Evolutionary conservation across 2,888 invertebrate species (phyloP), one percentile per base, ranked within the genome.

Genomic region (Molorchus minor): DNA sequence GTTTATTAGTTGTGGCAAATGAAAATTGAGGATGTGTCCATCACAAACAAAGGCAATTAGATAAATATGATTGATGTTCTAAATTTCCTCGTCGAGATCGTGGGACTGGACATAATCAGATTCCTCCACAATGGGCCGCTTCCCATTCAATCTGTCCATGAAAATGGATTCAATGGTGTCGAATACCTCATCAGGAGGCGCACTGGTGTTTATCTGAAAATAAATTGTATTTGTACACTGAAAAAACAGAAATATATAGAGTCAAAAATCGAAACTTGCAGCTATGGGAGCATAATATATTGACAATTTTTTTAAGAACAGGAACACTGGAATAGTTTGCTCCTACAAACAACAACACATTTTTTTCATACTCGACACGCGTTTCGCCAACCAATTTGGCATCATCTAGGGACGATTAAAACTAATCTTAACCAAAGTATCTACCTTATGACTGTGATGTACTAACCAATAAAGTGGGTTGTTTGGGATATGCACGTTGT

Each of bases 191-290:
- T 63, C 58, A 0, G 62, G 54, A 1, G 45, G 30, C n/a, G 54
- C 58, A 17, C 57, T 62, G 10, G 66, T 63, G 38, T 64, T 64
- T 15, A 66, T 54, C 66, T 66, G 19, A n/a, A 61, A 47, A 43
- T 12, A 33, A 43, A 35, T 35, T 12, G 7, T 3, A 3, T 49
- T 17, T 7, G 35, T 2, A 33, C 12, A 47, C 30, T 15, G 16
- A 4, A 25, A 12, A 45, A 15, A n/a, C 13, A 19, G 8, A 17
- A 35, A 16, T 15, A 10, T n/a, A n/a, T n/a, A n/a, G n/a, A n/a
- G n/a, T n/a, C n/a, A n/a, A n/a, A n/a, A n/a, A n/a, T n/a, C n/a
- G n/a, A n/a, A n/a, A n/a, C n/a, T n/a, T n/a, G n/a, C n/a, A n/a
- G n/a, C n/a, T n/a, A n/a, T n/a, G n/a, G n/a, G n/a, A n/a, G n/a